A percentile compares a stretch with the other conserved stretches of the same genome.
Conservation (phyloP, 1,140 invertebrate genomes). For the Platyura marginata region DNA sequence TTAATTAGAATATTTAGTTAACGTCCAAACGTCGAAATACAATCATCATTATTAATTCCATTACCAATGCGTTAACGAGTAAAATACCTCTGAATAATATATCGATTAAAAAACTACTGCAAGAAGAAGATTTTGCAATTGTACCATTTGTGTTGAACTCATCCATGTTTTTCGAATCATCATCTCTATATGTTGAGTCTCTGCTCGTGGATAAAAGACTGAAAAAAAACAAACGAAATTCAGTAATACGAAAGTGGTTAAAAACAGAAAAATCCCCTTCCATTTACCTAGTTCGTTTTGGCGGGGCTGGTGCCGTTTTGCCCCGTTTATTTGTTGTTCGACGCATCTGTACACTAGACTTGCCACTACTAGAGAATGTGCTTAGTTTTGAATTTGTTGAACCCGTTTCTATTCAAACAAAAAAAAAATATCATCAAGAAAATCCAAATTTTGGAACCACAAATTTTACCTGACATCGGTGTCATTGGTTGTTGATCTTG, state of each 20-base stretch:
- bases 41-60: too few relatives aligned
- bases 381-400: constrained; percentile 38
- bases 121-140: constrained; percentile 25
- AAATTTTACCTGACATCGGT: constrained; percentile 18
- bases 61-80: background rate
- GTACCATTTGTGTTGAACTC: constrained; percentile 19
- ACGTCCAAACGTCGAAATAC: too few relatives aligned
- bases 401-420: constrained; percentile 27
- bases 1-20: too few relatives aligned
- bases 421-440: constrained; percentile 1
- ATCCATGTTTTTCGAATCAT: constrained; percentile 14
- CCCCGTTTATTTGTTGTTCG: constrained; percentile 72
- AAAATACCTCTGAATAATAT: constrained; percentile 25
- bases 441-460: background rate
- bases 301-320: constrained; percentile 85
- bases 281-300: constrained; percentile 72
- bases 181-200: constrained; percentile 23
- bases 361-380: constrained; percentile 36
- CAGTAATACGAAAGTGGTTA: background rate
- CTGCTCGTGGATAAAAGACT: constrained; percentile 59
- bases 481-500: constrained; percentile 19
- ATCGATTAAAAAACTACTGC: constrained; percentile 26
- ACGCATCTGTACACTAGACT: constrained; percentile 60
- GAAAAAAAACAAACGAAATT: constrained; percentile 15
- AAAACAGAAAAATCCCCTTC: background rate